Evolutionary conservation across 2,888 invertebrate species (phyloP), one percentile per base, ranked within the genome.

Genomic region (Ceramica pisi): DNA sequence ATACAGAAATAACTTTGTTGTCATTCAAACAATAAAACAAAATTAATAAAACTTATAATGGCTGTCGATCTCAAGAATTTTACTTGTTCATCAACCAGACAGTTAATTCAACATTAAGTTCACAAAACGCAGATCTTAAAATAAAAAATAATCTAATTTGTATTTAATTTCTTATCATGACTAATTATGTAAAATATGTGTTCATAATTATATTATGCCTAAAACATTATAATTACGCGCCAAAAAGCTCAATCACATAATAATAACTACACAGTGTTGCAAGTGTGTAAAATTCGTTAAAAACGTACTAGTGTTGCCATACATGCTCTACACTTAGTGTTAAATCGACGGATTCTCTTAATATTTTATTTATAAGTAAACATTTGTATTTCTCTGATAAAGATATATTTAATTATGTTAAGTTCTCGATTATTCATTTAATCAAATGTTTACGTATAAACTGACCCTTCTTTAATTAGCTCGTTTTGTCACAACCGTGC

Each of bases 181-280:
- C 82, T 86, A 88, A 87, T 86, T 85, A 86, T 82, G 79, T 75
- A 72, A 71, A 71, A 74, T 74, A 76, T 57, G 84, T 85, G 80
- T 85, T 82, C 84, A 85, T 56, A 68, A 84, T 80, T 67, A 67
- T 83, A 83, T 79, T 88, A 87, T 80, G 84, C 89, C 83, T 84
- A 87, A 82, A 87, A 81, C 77, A 82, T 84, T 83, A 85, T 75
- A 86, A 84, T 81, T 87, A 88, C 82, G 81, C 85, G 80, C 81
- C 84, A 87, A 88, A 88, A 92, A 93, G 92, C 92, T 91, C 91
- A 87, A 90, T 91, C 89, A 90, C 88, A 88, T 88, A 81, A 76
- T 77, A 78, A 55, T 9, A 87, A 62, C 77, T 75, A 81, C 72
- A 87, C 87, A 89, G 88, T 90, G 89, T 90, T 87, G 88, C 87